These are phyloP conservation scores for Setipinna tenuifilis DNA, from an alignment of 2,797 vertebrate species.

Conservation along the genomic window DNA sequence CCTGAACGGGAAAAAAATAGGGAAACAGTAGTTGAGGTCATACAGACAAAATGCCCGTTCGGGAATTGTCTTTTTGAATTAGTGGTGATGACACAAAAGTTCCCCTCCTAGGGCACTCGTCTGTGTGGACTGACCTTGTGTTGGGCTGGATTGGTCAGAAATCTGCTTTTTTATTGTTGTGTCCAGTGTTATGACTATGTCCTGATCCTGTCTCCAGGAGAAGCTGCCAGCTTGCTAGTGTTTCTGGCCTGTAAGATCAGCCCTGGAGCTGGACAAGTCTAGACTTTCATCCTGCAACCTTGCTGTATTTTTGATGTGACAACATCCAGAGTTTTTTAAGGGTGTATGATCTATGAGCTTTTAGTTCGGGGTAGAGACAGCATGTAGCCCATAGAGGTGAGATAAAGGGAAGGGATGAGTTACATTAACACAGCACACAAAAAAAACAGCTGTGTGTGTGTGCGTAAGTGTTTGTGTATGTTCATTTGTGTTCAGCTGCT, in stretches of 20 bases:
- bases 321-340: neutral
- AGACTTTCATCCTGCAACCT: constrained; percentile 40
- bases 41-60: neutral
- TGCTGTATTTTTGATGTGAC: constrained; percentile 28
- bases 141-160: constrained; percentile 22
- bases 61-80: constrained; percentile 38
- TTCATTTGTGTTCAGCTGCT: neutral
- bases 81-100: constrained; percentile 38
- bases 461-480: neutral
- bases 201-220: neutral
- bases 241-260: constrained; percentile 25
- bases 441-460: neutral
- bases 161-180: constrained; percentile 33
- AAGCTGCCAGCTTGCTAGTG: neutral
- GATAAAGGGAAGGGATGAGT: neutral
- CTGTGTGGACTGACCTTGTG: constrained; percentile 35
- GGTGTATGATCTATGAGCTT: neutral
- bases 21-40: constrained; percentile 32
- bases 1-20: constrained; percentile 34
- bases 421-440: neutral
- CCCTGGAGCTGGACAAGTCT: constrained; percentile 25
- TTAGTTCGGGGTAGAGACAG: neutral
- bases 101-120: constrained; percentile 32
- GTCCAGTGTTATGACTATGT: constrained; percentile 19
- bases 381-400: neutral